Conservation (phyloP, 1,140 invertebrate genomes). For the Arion vulgaris region DNA sequence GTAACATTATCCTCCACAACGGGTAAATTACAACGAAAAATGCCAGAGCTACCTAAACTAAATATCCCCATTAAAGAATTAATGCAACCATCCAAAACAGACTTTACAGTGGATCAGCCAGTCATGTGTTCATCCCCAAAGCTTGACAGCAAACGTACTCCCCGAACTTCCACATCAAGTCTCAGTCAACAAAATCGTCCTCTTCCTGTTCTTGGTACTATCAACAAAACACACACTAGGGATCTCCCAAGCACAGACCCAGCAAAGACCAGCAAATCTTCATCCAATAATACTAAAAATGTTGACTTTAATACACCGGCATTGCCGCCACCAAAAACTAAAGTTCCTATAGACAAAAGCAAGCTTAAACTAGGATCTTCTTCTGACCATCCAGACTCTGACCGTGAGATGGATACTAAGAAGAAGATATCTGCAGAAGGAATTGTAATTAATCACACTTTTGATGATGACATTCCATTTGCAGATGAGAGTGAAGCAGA, state of each 20-base stretch:
- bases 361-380: constrained; percentile 42
- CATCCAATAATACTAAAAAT: not conserved
- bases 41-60: constrained; percentile 42
- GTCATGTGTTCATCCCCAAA: constrained; percentile 34
- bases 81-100: not conserved
- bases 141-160: not conserved
- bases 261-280: not conserved
- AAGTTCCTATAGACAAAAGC: constrained; percentile 41
- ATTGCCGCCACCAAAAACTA: constrained; percentile 14
- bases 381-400: constrained; percentile 41
- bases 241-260: constrained; percentile 2
- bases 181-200: not conserved
- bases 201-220: not conserved
- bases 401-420: constrained; percentile 31
- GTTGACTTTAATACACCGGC: not conserved
- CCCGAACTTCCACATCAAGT: not conserved
- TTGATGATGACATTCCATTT: constrained; percentile 64
- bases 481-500: constrained; percentile 67
- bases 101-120: not conserved
- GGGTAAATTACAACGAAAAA: constrained; percentile 28
- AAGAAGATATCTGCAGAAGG: constrained; percentile 58
- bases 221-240: not conserved
- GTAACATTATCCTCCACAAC: not conserved
- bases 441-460: constrained; percentile 32
- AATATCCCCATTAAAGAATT: constrained; percentile 14